Conservation (phyloP, 1,140 invertebrate species). For the Bombus soroeensis region DNA sequence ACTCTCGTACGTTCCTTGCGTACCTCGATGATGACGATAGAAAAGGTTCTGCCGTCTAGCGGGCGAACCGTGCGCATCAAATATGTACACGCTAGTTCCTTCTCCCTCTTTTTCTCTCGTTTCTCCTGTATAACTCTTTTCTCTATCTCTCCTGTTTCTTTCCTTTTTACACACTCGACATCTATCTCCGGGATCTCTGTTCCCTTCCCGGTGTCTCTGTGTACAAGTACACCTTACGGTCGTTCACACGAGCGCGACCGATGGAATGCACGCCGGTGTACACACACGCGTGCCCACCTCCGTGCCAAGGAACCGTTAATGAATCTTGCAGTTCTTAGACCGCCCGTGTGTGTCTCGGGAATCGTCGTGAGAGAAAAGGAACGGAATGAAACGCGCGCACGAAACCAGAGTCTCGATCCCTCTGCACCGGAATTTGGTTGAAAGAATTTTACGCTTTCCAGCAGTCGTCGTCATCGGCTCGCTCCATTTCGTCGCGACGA, state of each 20-base stretch:
- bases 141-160: slow-evolving; percentile 17
- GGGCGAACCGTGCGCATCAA: slow-evolving; percentile 73
- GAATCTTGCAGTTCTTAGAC: slow-evolving; percentile 75
- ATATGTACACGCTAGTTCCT: slow-evolving; percentile 43
- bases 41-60: slow-evolving; percentile 73
- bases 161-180: slow-evolving; percentile 44
- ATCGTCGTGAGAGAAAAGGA: slow-evolving; percentile 19
- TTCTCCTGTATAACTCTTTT: slow-evolving; percentile 13
- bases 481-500: not conserved
- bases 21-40: slow-evolving; percentile 76
- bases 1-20: slow-evolving; percentile 73
- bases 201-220: slow-evolving; percentile 24
- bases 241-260: slow-evolving; percentile 63
- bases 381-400: slow-evolving; percentile 30
- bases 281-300: slow-evolving; percentile 67
- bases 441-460: not conserved
- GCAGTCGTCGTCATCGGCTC: not conserved
- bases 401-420: slow-evolving; percentile 15
- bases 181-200: slow-evolving; percentile 48
- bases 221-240: slow-evolving; percentile 61
- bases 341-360: slow-evolving; percentile 45
- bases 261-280: slow-evolving; percentile 51
- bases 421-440: slow-evolving; percentile 21
- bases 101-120: not conserved
- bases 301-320: slow-evolving; percentile 79